Percentiles rank a stretch among this genome's conserved stretches.
These are phyloP conservation scores for Phoebastria nigripes DNA, from an alignment of 2,797 vertebrate species.

Conservation along the genomic window DNA sequence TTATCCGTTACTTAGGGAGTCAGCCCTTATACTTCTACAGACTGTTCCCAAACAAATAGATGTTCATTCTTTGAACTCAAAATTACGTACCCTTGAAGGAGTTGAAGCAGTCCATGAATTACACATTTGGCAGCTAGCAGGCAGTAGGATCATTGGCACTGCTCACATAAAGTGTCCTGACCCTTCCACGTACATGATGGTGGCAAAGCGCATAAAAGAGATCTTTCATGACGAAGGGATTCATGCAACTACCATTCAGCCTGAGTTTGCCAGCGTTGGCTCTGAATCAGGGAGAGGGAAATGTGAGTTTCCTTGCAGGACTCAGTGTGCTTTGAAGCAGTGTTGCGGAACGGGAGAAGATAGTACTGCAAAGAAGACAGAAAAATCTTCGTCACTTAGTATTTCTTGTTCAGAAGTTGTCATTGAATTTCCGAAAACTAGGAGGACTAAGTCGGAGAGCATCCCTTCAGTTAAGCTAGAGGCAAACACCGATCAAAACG, in stretches of 20 bases:
- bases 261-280: slow-evolving; percentile 91
- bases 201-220: slow-evolving; percentile 95
- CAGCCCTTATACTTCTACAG: slow-evolving; percentile 96
- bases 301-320: slow-evolving; percentile 94
- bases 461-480: slow-evolving; percentile 74
- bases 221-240: slow-evolving; percentile 97
- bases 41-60: slow-evolving; percentile 98
- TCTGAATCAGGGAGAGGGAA: slow-evolving; percentile 80
- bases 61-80: slow-evolving; percentile 86
- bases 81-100: slow-evolving; percentile 85
- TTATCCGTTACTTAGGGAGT: slow-evolving; percentile 95
- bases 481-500: slow-evolving; percentile 68
- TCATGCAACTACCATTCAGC: slow-evolving; percentile 97
- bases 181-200: slow-evolving; percentile 94
- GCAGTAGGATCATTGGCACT: slow-evolving; percentile 96
- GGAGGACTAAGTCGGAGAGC: slow-evolving; percentile 78
- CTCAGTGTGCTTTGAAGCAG: slow-evolving; percentile 94
- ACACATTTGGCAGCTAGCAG: slow-evolving; percentile 97
- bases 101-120: slow-evolving; percentile 95
- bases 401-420: slow-evolving; percentile 83
- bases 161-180: slow-evolving; percentile 98
- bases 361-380: slow-evolving; percentile 72
- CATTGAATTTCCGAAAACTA: slow-evolving; percentile 75
- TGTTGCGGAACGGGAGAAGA: slow-evolving; percentile 83
- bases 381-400: slow-evolving; percentile 65